phyloP scores from a whole-genome alignment of 37 sponge, comb jelly and placozoan genomes.

The Amphimedon queenslandica region DNA sequence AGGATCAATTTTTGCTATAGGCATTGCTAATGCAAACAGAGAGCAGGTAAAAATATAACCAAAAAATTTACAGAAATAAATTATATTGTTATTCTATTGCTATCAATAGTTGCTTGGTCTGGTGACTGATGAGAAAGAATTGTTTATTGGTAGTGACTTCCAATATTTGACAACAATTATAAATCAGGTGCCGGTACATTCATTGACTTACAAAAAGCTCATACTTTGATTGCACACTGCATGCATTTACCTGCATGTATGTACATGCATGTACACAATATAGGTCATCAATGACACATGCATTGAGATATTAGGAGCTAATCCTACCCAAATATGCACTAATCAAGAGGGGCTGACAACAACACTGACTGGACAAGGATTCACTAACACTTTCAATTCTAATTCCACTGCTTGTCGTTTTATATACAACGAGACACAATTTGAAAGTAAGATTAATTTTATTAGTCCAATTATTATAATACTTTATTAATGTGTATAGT shows the following conservation, averaged over 20 bases:
- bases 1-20: background rate
- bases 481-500: background rate
- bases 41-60: background rate
- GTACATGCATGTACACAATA: too few species aligned
- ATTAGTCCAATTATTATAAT: background rate
- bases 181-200: background rate
- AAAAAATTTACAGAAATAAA: background rate
- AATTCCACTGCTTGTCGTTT: slow-evolving; percentile 7
- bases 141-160: background rate
- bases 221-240: too few species aligned
- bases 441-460: background rate
- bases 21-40: background rate
- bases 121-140: background rate
- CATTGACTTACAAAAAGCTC: too few species aligned
- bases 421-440: background rate
- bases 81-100: background rate
- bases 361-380: slow-evolving; percentile 17
- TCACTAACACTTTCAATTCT: background rate
- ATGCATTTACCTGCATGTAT: background rate
- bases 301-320: slow-evolving; percentile 27
- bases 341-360: background rate
- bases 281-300: slow-evolving; percentile 29
- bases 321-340: slow-evolving; percentile 11
- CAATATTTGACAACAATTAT: background rate
- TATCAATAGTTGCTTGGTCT: background rate